Evolutionary conservation across 2,888 invertebrate genomes (phyloP), one percentile per base, ranked within the genome.

Genomic region (Melinopterus prodromus): DNA sequence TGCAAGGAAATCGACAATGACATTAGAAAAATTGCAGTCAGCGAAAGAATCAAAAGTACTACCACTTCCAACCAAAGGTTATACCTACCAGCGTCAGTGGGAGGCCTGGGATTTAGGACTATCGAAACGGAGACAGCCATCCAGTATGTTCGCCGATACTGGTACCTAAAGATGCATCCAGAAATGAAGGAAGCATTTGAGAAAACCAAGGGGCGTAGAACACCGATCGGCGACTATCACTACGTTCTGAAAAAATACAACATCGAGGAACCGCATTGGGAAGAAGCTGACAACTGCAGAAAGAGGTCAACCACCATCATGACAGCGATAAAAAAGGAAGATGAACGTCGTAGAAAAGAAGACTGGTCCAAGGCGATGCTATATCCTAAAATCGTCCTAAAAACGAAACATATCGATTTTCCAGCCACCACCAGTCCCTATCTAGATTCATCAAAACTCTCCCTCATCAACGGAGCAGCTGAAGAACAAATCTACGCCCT

Each of bases 401-500:
- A 26, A 78, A 69, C 77, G 77, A 12, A 69, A 14, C 12, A 53
- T 38, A 15, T 36, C 71, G 53, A 82, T 80, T 81, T 83, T 77
- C 80, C 82, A 2, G 83, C 82, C 5, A 69, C 81, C 37, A 77
- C 6, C 2, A 78, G 75, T 12, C 76, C 76, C n/a, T 81, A 76
- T 7, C 74, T 83, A 70, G 83, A 82, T 3, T 77, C 69, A 15
- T 81, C 80, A 74, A 78, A 83, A 70, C 71, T 80, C 15, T 78
- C 81, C 4, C 75, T 84, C 38, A 69, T 84, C 7, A 78, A 81
- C 72, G 78, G 78, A 7, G 84, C 84, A 0, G 80, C 83, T 2
- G 84, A 85, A 79, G 84, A 85, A 70, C 81, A 83, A 53, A 15
- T 84, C 0, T 83, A 83, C 70, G 80, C 80, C 3, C 78, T 84